Evolutionary conservation across 2,113 vertebrate genomes (phyloP), one percentile per base, ranked within the genome.

Genomic region (Mixornis gularis): DNA sequence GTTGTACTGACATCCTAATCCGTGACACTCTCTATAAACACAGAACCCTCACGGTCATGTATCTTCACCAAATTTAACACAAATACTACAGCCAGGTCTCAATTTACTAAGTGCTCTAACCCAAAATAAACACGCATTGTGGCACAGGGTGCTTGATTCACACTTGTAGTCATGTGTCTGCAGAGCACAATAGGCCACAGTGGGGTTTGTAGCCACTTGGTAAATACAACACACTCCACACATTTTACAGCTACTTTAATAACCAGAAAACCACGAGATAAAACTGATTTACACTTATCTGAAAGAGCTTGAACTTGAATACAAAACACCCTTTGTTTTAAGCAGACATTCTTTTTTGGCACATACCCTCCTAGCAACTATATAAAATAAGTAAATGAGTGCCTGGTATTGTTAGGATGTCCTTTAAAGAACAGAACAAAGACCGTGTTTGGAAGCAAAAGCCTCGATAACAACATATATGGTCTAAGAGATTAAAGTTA

Each of bases 181-280:
- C 73, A 69, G 29, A 88, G 76, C 0, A 4, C 52, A 95, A 25
- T 1, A 71, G 62, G 40, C 30, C 60, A 74, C 12, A 65, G 58
- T 1, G 5, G 20, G 29, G 32, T 76, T 65, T 84, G 53, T 16
- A 93, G 91, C 41, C 24, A 0, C 40, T 12, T 65, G 43, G 58
- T 55, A 80, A 95, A 89, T 51, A 63, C 72, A 81, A 78, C 69
- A 62, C 36, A 38, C 74, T 65, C 46, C 21, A 27, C 59, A 69
- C 29, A 27, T 85, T 62, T 86, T 43, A 72, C 25, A 10, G 18
- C 51, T 63, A 20, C 46, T 87, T 94, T 53, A 91, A 92, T 59
- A 76, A 79, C 40, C 78, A 85, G 78, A 84, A 96, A 92, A 87
- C 82, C 89, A 76, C 34, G 3, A 92, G 63, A 93, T 70, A 94